Percentiles rank a stretch among this genome's conserved stretches.
phyloP scores from a whole-genome alignment of 2,113 vertebrate genomes.

The Engystomops pustulosus region DNA sequence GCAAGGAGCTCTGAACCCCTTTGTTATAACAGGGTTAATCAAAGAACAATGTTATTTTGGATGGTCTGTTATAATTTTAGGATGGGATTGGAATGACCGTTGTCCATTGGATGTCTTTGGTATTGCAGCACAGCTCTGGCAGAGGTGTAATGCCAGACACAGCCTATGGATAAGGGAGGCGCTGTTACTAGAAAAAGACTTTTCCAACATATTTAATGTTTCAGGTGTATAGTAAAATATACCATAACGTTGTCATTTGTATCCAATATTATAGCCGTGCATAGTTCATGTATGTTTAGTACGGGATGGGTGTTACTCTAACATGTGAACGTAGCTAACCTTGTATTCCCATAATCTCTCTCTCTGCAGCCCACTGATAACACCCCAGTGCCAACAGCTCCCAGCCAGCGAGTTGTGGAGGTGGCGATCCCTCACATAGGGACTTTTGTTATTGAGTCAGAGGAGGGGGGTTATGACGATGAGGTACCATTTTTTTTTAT shows the following conservation, averaged over 20 bases:
- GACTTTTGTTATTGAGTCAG: constrained; percentile 92
- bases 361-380: constrained; percentile 80
- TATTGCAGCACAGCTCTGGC: no score
- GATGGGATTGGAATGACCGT: no score
- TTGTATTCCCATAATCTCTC: constrained; percentile 64
- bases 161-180: not conserved
- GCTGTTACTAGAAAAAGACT: not conserved
- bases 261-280: not conserved
- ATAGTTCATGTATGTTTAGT: not conserved
- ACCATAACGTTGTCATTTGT: not conserved
- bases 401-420: constrained; percentile 87
- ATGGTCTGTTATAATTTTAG: no score
- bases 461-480: constrained; percentile 96
- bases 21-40: no score
- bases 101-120: not conserved
- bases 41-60: no score
- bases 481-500: constrained; percentile 81
- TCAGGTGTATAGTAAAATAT: no score
- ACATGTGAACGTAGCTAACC: constrained; percentile 58
- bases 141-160: not conserved
- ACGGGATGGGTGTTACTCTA: constrained; percentile 57
- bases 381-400: constrained; percentile 73
- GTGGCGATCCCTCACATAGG: constrained; percentile 93
- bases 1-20: no score
- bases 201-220: no score